phyloP scores from a whole-genome alignment of 2,113 vertebrate genomes.

The Alces alces region DNA sequence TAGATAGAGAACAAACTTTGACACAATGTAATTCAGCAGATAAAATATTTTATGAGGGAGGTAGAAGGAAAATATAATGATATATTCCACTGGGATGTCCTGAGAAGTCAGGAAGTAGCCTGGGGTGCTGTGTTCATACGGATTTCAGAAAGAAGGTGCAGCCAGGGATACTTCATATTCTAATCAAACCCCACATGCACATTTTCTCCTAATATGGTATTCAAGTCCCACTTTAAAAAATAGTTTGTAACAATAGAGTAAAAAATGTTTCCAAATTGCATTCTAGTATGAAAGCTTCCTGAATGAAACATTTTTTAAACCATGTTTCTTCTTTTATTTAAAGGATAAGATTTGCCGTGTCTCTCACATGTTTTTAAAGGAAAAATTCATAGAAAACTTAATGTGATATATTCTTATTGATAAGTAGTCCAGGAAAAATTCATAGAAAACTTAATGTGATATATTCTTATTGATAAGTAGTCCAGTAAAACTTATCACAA shows the following conservation, averaged over 20 bases:
- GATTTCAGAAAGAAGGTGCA: not conserved
- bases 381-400: not conserved
- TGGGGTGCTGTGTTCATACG: rapidly evolving
- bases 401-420: not conserved
- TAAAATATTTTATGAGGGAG: not conserved
- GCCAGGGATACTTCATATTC: not conserved
- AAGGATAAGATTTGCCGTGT: not conserved
- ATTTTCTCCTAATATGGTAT: not conserved
- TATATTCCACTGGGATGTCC: not conserved
- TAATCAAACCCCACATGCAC: not conserved
- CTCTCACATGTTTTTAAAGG: not conserved
- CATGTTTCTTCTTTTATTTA: not conserved
- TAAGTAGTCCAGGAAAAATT: not conserved
- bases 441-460: not conserved
- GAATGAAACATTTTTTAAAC: not conserved
- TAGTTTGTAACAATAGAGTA: not conserved
- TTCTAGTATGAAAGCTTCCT: not conserved
- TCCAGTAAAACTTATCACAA: not conserved
- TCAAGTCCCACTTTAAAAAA: not conserved
- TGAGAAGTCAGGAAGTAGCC: not conserved
- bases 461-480: not conserved
- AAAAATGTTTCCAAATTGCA: not conserved
- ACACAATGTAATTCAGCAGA: not conserved
- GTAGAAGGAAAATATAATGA: not conserved
- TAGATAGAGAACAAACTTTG: not conserved